phyloP scores from a whole-genome alignment of 2,113 vertebrate genomes.

The Procavia capensis region DNA sequence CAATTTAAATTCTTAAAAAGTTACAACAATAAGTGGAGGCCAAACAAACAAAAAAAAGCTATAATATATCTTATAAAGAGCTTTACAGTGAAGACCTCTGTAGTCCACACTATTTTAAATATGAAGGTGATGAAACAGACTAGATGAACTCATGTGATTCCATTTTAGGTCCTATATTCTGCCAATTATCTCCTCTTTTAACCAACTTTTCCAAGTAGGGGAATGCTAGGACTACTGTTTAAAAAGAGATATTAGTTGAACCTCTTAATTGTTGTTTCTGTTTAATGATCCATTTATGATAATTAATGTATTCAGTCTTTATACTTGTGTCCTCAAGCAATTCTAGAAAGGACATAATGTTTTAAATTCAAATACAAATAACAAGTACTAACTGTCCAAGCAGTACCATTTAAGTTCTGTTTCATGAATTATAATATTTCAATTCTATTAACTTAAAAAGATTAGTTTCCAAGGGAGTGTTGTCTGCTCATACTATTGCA shows the following conservation, averaged over 20 bases:
- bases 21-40: not conserved
- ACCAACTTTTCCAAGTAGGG: not conserved
- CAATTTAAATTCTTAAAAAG: too few species aligned
- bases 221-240: slow-evolving; percentile 24
- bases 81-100: too few species aligned
- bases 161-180: not conserved
- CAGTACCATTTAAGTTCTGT: slow-evolving; percentile 69
- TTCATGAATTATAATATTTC: slow-evolving; percentile 77
- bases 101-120: not conserved
- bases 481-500: slow-evolving; percentile 73
- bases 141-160: not conserved
- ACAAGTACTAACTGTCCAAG: slow-evolving; percentile 67
- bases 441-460: slow-evolving; percentile 79
- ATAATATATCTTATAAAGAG: not conserved
- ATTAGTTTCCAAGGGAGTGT: slow-evolving; percentile 75
- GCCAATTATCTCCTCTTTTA: not conserved
- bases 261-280: slow-evolving; percentile 70
- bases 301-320: slow-evolving; percentile 78
- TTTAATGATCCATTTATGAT: slow-evolving; percentile 80
- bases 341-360: slow-evolving; percentile 70
- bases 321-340: slow-evolving; percentile 71
- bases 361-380: slow-evolving; percentile 79
- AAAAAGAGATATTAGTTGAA: slow-evolving; percentile 63
- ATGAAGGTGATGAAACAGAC: not conserved
- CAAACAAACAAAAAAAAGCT: not conserved